Evolutionary conservation across 2,113 vertebrate genomes (phyloP), one percentile per base, ranked within the genome.

Genomic region (Motacilla alba): DNA sequence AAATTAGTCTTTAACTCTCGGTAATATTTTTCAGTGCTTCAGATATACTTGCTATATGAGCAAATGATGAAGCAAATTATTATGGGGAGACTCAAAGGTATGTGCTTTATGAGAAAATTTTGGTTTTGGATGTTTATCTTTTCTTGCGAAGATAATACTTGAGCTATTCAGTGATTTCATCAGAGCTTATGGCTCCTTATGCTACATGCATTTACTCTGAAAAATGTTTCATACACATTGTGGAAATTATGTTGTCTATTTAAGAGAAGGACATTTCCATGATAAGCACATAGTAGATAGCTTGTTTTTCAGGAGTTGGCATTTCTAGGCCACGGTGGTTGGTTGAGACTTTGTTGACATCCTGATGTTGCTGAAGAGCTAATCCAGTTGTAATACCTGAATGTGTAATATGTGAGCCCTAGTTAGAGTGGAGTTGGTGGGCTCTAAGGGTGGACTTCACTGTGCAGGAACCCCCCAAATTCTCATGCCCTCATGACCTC

Each of bases 401-500:
- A 33, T 0, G 0, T 37, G 9, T 69, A 60, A 39, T 66, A 60
- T 1, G 1, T 27, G 64, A 83, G 23, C 33, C 31, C n/a, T 82
- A 52, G 70, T 28, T 49, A 41, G 46, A 67, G 15, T 39, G 39
- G 63, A 88, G 30, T 47, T 93, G 58, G 70, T 90, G 49, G 24
- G n/a, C 31, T 93, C 56, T 23, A 49, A 17, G 31, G 10, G 9
- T 89, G 33, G 62, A 91, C 68, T 89, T 93, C 55, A 27, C 30
- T 59, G 60, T 66, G 53, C 35, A 94, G 66, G 78, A 78, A 41
- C 46, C 53, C 49, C 59, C 69, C 43, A 70, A 16, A 82, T 95
- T 96, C 95, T 97, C 89, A 75, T 85, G 87, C 86, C 56, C 79
- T 85, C 3, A 1, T 87, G 89, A 91, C 93, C 95, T 92, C 13